phyloP scores from a whole-genome alignment of 2,113 vertebrate genomes.

The Cricetomys ansorgei region DNA sequence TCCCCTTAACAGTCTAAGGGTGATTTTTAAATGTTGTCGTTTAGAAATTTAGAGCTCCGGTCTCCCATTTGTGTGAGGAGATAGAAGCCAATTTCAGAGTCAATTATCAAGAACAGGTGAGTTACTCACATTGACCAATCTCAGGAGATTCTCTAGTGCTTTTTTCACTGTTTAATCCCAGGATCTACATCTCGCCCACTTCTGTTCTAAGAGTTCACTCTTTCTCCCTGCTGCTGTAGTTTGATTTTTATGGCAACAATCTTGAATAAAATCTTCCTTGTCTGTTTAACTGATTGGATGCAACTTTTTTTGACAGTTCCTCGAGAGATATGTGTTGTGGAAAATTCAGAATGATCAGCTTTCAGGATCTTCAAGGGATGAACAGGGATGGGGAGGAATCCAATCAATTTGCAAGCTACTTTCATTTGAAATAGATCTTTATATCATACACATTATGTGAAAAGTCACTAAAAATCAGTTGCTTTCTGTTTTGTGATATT shows the following conservation, averaged over 20 bases:
- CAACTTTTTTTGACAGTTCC: background rate
- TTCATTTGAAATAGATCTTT: conserved; percentile 32
- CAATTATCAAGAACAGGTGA: background rate
- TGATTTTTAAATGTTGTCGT: background rate
- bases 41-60: background rate
- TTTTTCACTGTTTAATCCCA: background rate
- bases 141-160: background rate
- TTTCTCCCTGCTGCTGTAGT: background rate
- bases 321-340: background rate
- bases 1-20: background rate
- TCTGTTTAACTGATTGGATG: background rate
- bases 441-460: conserved; percentile 1
- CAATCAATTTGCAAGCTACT: background rate
- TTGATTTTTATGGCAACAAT: background rate
- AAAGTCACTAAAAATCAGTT: conserved; percentile 1
- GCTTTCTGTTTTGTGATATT: background rate
- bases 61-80: background rate
- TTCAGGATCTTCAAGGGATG: background rate
- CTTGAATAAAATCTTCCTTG: background rate
- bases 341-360: background rate
- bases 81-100: background rate
- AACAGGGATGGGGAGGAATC: background rate
- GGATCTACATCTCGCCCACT: background rate
- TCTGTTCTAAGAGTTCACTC: background rate
- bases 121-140: background rate